Base-by-base conservation (phyloP, 2,113 vertebrate genomes). In the Oreocharis arfaki region DNA sequence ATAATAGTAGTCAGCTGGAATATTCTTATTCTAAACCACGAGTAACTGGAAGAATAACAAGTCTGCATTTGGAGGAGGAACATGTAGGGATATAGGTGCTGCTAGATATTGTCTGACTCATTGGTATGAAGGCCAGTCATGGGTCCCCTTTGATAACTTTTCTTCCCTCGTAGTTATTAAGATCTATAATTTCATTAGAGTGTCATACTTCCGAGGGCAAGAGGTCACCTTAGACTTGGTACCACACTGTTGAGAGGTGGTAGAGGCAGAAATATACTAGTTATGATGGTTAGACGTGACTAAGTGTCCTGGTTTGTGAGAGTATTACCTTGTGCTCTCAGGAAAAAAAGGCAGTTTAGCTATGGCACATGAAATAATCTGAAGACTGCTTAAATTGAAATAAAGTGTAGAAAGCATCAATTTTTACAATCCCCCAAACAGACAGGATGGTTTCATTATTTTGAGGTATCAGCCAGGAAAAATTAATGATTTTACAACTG, bases 31-130 rank as follows among this genome's bases (percentile, higher is more conserved):
- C 27, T 69, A 93, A 96, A 80, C 24, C 41, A 0, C 0, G 1
- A 94, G 73, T 87, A 91, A 76, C 33, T 64, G 55, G 76, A 95
- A 77, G 84, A 96, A 93, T 75, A 93, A 83, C 9, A 92, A 76
- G 24, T 56, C 61, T 71, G 80, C n/a, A 56, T 71, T 64, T 88
- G 75, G 41, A 92, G 68, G 55, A 91, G n/a, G 63, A 94, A 37
- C 9, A 3, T 18, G n/a, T 71, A 67, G 46, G 55, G n/a, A 84
- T 33, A 19, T 83, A 81, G 47, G 47, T 67, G 52, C 71, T 87
- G 52, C 88, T 90, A 41, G 73, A 44, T 80, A 64, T 50, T 84
- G 82, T 52, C 86, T 87, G 79, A 64, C 53, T 93, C 80, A 67
- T 11, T 90, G 79, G 75, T 61, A 52, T 8, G 20, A 89, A 56